Evolutionary conservation across 2,113 vertebrate genomes (phyloP).

Genomic region (Heteronetta atricapilla): DNA sequence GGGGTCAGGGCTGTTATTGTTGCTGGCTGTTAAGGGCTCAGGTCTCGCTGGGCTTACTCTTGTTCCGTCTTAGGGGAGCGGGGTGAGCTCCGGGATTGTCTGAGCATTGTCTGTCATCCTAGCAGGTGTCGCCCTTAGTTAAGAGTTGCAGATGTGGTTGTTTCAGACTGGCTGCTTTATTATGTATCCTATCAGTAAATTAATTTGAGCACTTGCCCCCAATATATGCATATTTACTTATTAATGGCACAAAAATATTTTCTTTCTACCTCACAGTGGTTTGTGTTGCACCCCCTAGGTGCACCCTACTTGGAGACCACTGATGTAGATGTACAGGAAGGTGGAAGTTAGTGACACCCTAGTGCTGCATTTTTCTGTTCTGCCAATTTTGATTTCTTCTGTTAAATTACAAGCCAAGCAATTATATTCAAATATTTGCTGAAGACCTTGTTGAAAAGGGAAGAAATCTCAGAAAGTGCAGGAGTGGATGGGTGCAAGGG

Average conservation of each 20-base stretch:
- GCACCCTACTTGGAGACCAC: background rate
- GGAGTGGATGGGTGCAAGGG: background rate
- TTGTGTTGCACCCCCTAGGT: background rate
- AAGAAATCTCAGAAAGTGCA: rapidly evolving
- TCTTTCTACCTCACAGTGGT: background rate
- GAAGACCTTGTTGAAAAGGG: background rate
- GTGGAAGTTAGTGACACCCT: background rate
- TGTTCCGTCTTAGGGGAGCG: background rate
- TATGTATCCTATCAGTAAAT: background rate
- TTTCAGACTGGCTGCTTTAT: background rate
- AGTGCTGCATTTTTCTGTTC: background rate
- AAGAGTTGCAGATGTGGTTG: background rate
- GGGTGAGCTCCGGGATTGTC: background rate
- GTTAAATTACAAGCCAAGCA: background rate
- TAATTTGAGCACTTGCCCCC: background rate
- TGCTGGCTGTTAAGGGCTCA: background rate
- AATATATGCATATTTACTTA: background rate
- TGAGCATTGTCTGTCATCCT: background rate
- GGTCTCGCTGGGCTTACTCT: background rate
- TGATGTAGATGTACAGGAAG: background rate
- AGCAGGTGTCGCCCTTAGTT: background rate
- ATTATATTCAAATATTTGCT: background rate
- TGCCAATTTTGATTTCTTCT: background rate
- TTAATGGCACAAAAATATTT: background rate
- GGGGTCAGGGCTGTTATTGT: background rate